A percentile compares a stretch with the other conserved stretches of the same genome.
Evolutionary conservation across 2,797 vertebrate species (phyloP).

Genomic region (Trematomus bernacchii): DNA sequence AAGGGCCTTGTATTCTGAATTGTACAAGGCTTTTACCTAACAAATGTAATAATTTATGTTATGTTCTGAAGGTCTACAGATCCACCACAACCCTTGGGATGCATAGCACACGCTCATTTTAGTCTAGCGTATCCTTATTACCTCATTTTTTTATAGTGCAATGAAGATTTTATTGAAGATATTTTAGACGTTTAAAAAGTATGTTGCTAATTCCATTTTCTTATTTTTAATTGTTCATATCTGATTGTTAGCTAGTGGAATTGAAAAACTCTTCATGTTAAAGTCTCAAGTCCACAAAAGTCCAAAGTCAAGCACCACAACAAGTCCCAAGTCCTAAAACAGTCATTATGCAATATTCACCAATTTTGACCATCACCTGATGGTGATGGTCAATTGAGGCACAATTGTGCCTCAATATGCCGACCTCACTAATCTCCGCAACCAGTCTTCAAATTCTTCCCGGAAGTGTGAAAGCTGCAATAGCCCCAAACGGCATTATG

Average conservation of each 20-base stretch:
- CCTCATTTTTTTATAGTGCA: slow-evolving; percentile 42
- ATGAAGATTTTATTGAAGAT: slow-evolving; percentile 49
- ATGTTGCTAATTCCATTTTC: neutral
- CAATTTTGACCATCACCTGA: too few species aligned
- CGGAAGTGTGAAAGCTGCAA: neutral
- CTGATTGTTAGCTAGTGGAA: neutral
- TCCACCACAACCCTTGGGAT: neutral
- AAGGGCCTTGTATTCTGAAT: neutral
- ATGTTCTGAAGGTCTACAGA: neutral
- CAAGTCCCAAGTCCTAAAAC: too few species aligned
- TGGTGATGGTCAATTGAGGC: too few species aligned
- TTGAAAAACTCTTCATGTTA: neutral
- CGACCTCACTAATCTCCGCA: slow-evolving; percentile 5
- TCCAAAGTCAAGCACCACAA: too few species aligned
- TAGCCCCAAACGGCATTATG: too few species aligned
- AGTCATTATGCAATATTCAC: too few species aligned
- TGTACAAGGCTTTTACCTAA: too few species aligned
- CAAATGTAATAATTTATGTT: slow-evolving; percentile 5
- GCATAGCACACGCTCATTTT: slow-evolving; percentile 17
- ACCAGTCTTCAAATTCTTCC: neutral
- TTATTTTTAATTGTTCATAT: neutral
- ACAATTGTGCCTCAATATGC: neutral
- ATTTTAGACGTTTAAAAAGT: slow-evolving; percentile 5
- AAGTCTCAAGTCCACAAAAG: too few species aligned
- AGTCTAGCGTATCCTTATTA: slow-evolving; percentile 9